These are phyloP conservation scores for Enoplosus armatus DNA, from an alignment of 2,797 vertebrate species.

Conservation along the genomic window DNA sequence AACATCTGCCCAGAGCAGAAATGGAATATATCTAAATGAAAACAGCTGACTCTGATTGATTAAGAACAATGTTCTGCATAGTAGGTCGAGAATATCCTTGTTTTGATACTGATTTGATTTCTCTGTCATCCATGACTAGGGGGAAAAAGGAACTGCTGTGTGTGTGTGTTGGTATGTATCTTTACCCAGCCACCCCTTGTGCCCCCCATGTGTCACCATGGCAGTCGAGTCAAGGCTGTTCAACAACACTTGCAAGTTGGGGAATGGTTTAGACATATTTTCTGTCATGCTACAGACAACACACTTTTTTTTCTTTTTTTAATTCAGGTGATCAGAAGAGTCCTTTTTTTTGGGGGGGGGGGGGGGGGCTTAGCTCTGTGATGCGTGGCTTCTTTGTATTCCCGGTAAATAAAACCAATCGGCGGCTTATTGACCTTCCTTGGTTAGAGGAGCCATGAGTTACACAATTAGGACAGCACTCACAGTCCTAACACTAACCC, in stretches of 20 bases:
- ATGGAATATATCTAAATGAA: slow-evolving; percentile 85
- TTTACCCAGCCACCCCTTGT: slow-evolving; percentile 25
- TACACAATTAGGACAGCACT: no score
- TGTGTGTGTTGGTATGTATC: slow-evolving; percentile 43
- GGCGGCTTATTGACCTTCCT: no score
- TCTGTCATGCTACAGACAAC: no score
- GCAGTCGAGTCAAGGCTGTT: neutral
- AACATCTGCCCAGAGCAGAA: slow-evolving; percentile 74
- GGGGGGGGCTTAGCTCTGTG: no score
- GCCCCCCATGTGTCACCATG: slow-evolving; percentile 8
- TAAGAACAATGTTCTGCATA: slow-evolving; percentile 82
- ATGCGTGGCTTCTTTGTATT: no score
- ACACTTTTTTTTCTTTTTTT: neutral
- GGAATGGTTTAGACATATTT: neutral
- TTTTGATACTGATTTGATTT: slow-evolving; percentile 77
- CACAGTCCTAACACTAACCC: neutral
- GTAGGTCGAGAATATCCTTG: slow-evolving; percentile 81
- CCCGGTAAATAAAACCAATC: no score
- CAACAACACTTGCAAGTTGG: neutral
- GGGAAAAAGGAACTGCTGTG: slow-evolving; percentile 59
- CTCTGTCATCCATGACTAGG: slow-evolving; percentile 67
- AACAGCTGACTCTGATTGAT: slow-evolving; percentile 89
- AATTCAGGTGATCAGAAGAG: neutral
- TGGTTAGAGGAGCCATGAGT: no score
- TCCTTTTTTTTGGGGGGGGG: no score